Percentiles rank a stretch among this genome's conserved stretches.
Evolutionary conservation across 2,113 vertebrate genomes (phyloP).

Genomic region (Glareola pratincola): DNA sequence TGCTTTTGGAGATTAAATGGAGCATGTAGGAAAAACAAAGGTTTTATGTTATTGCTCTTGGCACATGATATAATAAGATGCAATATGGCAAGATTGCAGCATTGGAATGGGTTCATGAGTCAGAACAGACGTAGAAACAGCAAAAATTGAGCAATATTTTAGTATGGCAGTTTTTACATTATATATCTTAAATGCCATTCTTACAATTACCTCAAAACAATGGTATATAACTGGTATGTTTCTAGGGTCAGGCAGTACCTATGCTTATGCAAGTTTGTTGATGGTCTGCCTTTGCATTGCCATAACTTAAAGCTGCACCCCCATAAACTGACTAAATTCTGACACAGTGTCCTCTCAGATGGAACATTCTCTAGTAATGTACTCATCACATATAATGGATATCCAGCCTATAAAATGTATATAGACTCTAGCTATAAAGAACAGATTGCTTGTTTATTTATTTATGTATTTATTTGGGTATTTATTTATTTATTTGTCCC

Average conservation of each 20-base stretch:
- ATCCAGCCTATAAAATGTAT: neutral
- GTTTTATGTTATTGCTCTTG: constrained; percentile 28
- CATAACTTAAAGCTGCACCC: neutral
- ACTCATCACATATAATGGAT: neutral
- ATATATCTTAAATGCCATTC: neutral
- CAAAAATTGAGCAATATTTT: neutral
- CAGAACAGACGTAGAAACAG: neutral
- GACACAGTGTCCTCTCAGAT: neutral
- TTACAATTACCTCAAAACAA: neutral
- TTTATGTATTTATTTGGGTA: neutral
- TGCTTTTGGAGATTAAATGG: constrained; percentile 41
- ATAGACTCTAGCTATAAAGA: neutral
- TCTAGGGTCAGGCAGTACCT: neutral
- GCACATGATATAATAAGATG: constrained; percentile 12
- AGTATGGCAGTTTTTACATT: neutral
- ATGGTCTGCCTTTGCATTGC: neutral
- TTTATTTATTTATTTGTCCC: neutral
- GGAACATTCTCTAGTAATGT: neutral
- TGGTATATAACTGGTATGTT: neutral
- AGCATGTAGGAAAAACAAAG: constrained; percentile 49
- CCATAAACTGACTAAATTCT: neutral
- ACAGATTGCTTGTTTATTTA: neutral
- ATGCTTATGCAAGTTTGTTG: neutral
- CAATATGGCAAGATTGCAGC: neutral
- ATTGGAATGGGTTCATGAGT: neutral